These are phyloP conservation scores for Napeogenes sylphis DNA, from an alignment of 2,888 invertebrate species.

Conservation along the genomic window DNA sequence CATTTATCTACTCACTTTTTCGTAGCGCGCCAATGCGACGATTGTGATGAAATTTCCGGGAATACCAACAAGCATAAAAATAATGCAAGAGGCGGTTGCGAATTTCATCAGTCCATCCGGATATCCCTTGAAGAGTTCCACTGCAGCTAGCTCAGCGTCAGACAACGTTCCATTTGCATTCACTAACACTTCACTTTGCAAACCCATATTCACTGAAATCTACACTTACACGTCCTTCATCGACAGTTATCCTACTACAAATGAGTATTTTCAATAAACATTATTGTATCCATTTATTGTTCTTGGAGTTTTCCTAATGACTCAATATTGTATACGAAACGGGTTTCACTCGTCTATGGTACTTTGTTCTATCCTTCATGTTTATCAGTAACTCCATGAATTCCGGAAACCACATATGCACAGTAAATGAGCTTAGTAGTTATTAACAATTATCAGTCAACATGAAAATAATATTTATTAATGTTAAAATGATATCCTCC, in stretches of 20 bases:
- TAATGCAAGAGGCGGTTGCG: constrained; percentile 82
- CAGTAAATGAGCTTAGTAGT: not conserved
- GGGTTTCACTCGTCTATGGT: constrained; percentile 49
- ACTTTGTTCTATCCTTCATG: constrained; percentile 28
- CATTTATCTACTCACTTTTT: constrained; percentile 78
- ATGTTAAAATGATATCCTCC: constrained; percentile 11
- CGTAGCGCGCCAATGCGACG: constrained; percentile 83
- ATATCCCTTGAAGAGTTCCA: constrained; percentile 81
- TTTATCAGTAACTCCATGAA: constrained; percentile 8
- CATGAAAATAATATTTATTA: constrained; percentile 9
- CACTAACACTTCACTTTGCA: constrained; percentile 24
- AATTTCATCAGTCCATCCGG: constrained; percentile 81
- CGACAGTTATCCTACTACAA: constrained; percentile 49
- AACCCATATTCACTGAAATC: constrained; percentile 27
- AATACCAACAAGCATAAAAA: constrained; percentile 86
- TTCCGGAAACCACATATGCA: too few relatives aligned
- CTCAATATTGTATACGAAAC: constrained; percentile 47
- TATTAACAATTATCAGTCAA: not conserved
- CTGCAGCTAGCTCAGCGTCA: constrained; percentile 50
- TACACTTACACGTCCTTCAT: constrained; percentile 43
- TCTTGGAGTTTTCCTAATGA: constrained; percentile 63
- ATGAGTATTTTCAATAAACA: constrained; percentile 47
- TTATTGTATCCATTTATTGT: constrained; percentile 40
- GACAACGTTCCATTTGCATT: constrained; percentile 40
- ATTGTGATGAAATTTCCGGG: constrained; percentile 90